Percentiles rank a stretch among this genome's conserved stretches.
These are phyloP conservation scores for Melanogrammus aeglefinus DNA, from an alignment of 2,797 vertebrate genomes.

Conservation along the genomic window DNA sequence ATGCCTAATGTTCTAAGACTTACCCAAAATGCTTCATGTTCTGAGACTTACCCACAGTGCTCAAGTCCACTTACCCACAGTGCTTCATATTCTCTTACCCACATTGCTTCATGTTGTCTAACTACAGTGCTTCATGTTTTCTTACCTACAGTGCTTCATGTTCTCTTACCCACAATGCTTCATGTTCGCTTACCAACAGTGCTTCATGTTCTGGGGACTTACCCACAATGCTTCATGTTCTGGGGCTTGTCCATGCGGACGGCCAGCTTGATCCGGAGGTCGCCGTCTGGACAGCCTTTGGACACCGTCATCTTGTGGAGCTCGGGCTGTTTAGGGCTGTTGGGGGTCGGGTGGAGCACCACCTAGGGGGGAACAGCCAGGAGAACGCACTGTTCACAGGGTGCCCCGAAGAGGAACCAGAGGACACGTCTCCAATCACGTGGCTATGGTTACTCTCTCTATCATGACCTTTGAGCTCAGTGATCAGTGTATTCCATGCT, in stretches of 20 bases:
- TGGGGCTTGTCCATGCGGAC: conserved; percentile 99
- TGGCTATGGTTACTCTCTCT: no score
- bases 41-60: conserved; percentile 90
- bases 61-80: conserved; percentile 91
- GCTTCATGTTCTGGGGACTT: conserved; percentile 51
- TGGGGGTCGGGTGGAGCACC: conserved; percentile 94
- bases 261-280: conserved; percentile 95
- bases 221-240: conserved; percentile 99
- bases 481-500: background rate
- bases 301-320: conserved; percentile 96
- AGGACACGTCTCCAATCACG: background rate
- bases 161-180: conserved; percentile 47
- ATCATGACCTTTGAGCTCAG: background rate
- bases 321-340: conserved; percentile 94
- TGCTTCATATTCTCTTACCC: no score
- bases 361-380: conserved; percentile 74
- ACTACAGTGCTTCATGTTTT: no score
- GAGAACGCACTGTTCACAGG: background rate
- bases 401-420: background rate
- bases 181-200: no score
- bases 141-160: conserved; percentile 69
- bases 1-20: conserved; percentile 96
- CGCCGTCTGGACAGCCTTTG: conserved; percentile 93
- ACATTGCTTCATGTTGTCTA: no score
- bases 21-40: conserved; percentile 97